A percentile compares a stretch with the other conserved stretches of the same genome.
phyloP scores from a whole-genome alignment of 2,888 invertebrate genomes.

The Nephrocerus scutellatus region DNA sequence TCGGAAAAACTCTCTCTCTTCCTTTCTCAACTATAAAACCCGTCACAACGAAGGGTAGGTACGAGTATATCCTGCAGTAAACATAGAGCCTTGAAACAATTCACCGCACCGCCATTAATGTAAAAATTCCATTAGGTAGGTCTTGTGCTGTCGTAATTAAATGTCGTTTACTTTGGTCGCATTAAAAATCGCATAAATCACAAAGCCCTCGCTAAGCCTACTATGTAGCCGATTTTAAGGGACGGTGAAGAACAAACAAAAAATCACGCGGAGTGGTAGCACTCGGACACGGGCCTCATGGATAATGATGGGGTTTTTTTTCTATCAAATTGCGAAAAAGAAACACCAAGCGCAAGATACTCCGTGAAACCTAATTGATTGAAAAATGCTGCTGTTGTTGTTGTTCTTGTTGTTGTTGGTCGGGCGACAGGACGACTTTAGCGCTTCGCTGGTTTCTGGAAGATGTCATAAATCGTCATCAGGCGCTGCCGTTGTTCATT shows the following conservation, averaged over 20 bases:
- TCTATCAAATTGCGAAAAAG: too few relatives aligned
- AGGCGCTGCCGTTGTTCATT: too few relatives aligned
- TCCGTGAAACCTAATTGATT: conserved; percentile 46
- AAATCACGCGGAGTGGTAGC: too few relatives aligned
- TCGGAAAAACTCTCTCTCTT: too few relatives aligned
- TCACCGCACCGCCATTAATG: too few relatives aligned
- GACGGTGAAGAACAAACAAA: conserved; percentile 27
- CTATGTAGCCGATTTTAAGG: conserved; percentile 25
- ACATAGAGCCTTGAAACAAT: too few relatives aligned
- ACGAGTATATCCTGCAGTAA: too few relatives aligned
- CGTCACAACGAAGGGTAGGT: too few relatives aligned
- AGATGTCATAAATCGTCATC: conserved; percentile 31
- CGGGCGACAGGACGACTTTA: conserved; percentile 25
- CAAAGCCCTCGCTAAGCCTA: too few relatives aligned
- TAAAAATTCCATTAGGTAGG: conserved; percentile 45
- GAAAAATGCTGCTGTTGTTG: conserved; percentile 39
- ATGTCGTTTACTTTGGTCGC: conserved; percentile 46
- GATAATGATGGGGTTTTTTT: too few relatives aligned
- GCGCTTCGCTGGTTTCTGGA: conserved; percentile 1
- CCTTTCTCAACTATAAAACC: too few relatives aligned
- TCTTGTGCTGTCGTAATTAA: conserved; percentile 47
- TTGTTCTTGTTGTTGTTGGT: conserved; percentile 23
- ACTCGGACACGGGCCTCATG: too few relatives aligned
- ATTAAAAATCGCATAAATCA: conserved; percentile 47
- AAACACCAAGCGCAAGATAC: conserved; percentile 1